Percentiles rank a stretch among this genome's conserved stretches.
Conservation (phyloP, 1,140 invertebrate genomes). For the Drosophila miranda region DNA sequence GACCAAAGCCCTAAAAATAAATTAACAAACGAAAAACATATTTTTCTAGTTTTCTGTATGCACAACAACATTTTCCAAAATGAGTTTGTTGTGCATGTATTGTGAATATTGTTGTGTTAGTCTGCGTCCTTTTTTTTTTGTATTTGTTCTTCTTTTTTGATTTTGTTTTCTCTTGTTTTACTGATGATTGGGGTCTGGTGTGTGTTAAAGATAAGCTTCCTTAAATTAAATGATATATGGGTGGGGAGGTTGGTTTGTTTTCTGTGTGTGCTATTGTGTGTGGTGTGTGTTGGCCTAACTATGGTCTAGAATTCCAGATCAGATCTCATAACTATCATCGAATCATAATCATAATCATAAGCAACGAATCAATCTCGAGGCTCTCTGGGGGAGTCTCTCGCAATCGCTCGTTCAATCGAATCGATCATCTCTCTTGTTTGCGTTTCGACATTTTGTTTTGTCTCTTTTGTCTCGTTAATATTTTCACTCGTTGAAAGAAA, state of each 20-base stretch:
- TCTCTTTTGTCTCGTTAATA: conserved; percentile 36
- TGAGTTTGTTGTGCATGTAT: conserved; percentile 56
- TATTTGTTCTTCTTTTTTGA: not conserved
- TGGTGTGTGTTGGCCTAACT: conserved; percentile 47
- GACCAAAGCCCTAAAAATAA: conserved; percentile 88
- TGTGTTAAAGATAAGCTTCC: conserved; percentile 26
- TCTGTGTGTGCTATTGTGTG: conserved; percentile 7
- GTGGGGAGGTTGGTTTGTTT: no score
- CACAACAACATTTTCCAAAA: conserved; percentile 62
- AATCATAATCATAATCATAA: conserved; percentile 36
- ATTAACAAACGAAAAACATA: conserved; percentile 80
- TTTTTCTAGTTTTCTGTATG: conserved; percentile 62
- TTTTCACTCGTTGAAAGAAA: conserved; percentile 74
- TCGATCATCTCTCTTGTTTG: conserved; percentile 34
- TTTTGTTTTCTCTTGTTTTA: not conserved
- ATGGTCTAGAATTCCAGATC: conserved; percentile 37
- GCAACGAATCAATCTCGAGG: conserved; percentile 56
- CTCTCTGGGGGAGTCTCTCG: conserved; percentile 22
- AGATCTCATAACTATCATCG: conserved; percentile 22
- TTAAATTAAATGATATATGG: conserved; percentile 19
- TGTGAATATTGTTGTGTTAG: conserved; percentile 19
- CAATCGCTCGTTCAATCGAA: conserved; percentile 22
- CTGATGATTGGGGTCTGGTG: conserved; percentile 19
- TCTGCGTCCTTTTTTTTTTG: conserved; percentile 8
- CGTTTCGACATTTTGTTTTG: conserved; percentile 39